These are phyloP conservation scores for Clarias fuscus DNA, from an alignment of 2,797 vertebrate species.

Conservation along the genomic window DNA sequence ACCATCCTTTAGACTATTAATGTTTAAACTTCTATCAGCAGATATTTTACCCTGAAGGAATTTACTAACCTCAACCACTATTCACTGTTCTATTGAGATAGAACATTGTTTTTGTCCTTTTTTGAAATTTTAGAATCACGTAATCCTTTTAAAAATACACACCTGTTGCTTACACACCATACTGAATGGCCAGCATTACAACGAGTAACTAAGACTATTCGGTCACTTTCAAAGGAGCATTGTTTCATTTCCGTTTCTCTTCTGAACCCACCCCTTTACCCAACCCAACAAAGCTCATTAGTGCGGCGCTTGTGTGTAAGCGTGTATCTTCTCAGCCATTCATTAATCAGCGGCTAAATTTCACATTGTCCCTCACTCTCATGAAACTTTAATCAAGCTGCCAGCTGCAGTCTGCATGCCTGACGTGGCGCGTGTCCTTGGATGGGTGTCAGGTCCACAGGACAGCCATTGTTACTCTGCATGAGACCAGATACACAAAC, in stretches of 20 bases:
- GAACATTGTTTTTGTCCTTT: too few species aligned
- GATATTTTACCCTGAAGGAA: too few species aligned
- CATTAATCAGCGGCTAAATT: conserved; percentile 55
- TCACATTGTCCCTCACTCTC: conserved; percentile 65
- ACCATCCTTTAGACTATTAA: too few species aligned
- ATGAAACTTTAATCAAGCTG: conserved; percentile 76
- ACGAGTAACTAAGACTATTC: conserved; percentile 15
- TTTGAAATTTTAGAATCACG: too few species aligned
- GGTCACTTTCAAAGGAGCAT: conserved; percentile 14
- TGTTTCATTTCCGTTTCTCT: conserved; percentile 23
- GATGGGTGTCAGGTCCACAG: conserved; percentile 60
- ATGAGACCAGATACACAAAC: conserved; percentile 37
- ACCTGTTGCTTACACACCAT: neutral
- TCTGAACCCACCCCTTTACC: too few species aligned
- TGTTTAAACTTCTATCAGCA: too few species aligned
- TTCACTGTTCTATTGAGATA: too few species aligned
- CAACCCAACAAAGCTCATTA: conserved; percentile 47
- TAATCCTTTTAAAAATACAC: conserved; percentile 16
- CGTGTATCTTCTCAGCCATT: conserved; percentile 64
- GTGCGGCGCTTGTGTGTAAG: conserved; percentile 40
- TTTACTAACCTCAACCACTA: too few species aligned
- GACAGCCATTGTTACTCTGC: conserved; percentile 54
- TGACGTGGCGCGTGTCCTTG: conserved; percentile 62
- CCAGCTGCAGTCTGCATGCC: conserved; percentile 68
- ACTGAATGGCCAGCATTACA: neutral